Evolutionary conservation across 2,888 invertebrate genomes (phyloP), one percentile per base, ranked within the genome.

Genomic region (Nemurella pictetii): DNA sequence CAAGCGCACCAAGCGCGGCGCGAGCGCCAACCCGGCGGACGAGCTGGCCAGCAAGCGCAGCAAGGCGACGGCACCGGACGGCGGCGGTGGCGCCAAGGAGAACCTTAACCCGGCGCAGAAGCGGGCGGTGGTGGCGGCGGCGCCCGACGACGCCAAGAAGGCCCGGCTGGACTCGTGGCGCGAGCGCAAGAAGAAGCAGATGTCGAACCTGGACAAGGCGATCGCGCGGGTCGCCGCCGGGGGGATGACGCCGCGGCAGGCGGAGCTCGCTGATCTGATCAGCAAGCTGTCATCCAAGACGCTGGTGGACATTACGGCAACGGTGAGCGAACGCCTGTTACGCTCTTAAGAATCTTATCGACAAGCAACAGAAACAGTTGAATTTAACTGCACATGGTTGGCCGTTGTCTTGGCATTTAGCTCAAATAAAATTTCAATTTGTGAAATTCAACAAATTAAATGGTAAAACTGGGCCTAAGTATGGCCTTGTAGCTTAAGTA

Each of bases 181-280:
- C 32, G 32, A 32, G 9, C 32, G 32, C 55, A 20, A 55, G 55
- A 9, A 3, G 75, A 75, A 75, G 28, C 26, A 9, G 26, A 28
- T n/a, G 35, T 80, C 85, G 20, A 85, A 85, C 29, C 4, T 85
- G 30, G 84, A 84, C n/a, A 32, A 78, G 32, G 85, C 84, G 30
- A 84, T 85, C 26, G 85, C 81, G 3, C 75, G 84, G n/a, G 85
- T 85, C 73, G 85, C 80, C 15, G 26, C 29, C 0, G 85, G 80
- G 20, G 25, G 75, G 29, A 86, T 73, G 89, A 88, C 81, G 86
- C 83, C 87, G 87, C 73, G 74, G 88, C 87, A 78, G 86, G 87
- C 5, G 86, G 87, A 25, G 87, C 85, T 5, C 78, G 83, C 0
- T 87, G 87, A 28, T 85, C 80, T 7, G 82, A 84, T 77, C 78